Evolutionary conservation across 2,888 invertebrate genomes (phyloP), one percentile per base, ranked within the genome.

Genomic region (Adelphocoris suturalis): DNA sequence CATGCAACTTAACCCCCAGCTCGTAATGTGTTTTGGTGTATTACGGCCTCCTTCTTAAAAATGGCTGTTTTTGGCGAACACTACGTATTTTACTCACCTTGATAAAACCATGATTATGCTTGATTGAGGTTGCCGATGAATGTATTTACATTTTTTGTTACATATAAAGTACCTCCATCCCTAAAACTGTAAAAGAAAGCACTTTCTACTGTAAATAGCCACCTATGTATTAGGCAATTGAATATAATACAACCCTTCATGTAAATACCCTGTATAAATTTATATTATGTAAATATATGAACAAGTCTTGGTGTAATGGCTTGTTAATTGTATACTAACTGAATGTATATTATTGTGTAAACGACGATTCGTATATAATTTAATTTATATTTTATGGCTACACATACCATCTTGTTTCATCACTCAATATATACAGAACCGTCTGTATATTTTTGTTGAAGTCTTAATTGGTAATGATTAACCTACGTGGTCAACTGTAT

Each of bases 381-480:
- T 75, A 52, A 78, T 55, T 78, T 61, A 88, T 88, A 48, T 55
- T 11, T 47, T 75, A 75, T 23, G 75, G 78, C 37, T 88, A 68
- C 78, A 52, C n/a, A 13, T 76, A 55, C 55, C 88, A 48, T 76
- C 52, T 78, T 23, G 78, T 78, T 88, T 52, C 52, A 78, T 88
- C 88, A 87, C 28, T 68, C 37, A 88, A 76, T 16, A 46, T 61
- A 55, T 57, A 27, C 37, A 61, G 57, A 27, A 48, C 27, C 37
- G n/a, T 61, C 80, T 88, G 88, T 88, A 88, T 80, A 28, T 88
- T 88, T 88, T 88, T 88, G 88, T 88, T 88, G 88, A 88, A 48
- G 76, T 55, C 78, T 78, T 46, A 27, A 88, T 37, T 88, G 88
- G 88, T 78, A 28, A 78, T 80, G 12, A 88, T 78, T 88, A 80